A percentile compares a stretch with the other conserved stretches of the same genome.
These are phyloP conservation scores for Clitarchus hookeri DNA, from an alignment of 2,888 invertebrate genomes.

Conservation along the genomic window DNA sequence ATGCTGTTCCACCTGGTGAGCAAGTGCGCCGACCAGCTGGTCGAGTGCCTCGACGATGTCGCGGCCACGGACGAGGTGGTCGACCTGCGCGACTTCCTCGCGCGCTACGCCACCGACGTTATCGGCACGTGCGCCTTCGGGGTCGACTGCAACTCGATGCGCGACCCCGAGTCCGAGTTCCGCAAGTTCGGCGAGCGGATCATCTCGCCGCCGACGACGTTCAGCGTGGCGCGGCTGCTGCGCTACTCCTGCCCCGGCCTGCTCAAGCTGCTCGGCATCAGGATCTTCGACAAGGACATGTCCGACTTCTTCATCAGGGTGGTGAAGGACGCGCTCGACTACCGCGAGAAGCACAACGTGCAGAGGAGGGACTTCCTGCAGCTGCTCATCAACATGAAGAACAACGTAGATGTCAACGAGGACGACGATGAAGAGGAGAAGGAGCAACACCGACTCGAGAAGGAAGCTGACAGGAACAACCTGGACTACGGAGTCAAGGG, in stretches of 20 bases:
- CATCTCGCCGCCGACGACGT: conserved; percentile 43
- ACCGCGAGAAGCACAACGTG: conserved; percentile 56
- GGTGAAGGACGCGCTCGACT: conserved; percentile 57
- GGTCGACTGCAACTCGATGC: conserved; percentile 49
- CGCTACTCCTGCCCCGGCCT: conserved; percentile 51
- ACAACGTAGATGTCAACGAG: conserved; percentile 51
- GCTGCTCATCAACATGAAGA: conserved; percentile 58
- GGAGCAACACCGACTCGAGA: conserved; percentile 11
- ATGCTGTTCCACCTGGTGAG: conserved; percentile 58
- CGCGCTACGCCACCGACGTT: conserved; percentile 55
- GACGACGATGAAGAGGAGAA: conserved; percentile 45
- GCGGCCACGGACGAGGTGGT: conserved; percentile 48
- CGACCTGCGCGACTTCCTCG: conserved; percentile 46
- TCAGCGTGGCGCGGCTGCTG: conserved; percentile 49
- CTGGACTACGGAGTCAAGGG: neutral
- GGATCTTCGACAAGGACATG: conserved; percentile 50
- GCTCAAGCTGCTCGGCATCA: conserved; percentile 50
- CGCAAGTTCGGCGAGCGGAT: conserved; percentile 46
- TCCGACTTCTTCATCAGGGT: conserved; percentile 57
- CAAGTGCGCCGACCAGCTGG: conserved; percentile 57
- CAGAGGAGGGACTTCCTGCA: conserved; percentile 62
- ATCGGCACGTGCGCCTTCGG: conserved; percentile 58
- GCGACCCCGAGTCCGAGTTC: conserved; percentile 41
- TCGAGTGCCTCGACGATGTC: conserved; percentile 53
- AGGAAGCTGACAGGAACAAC: neutral